Base-by-base conservation (phyloP, 1,140 invertebrate species). In the Diploscapter pachys region DNA sequence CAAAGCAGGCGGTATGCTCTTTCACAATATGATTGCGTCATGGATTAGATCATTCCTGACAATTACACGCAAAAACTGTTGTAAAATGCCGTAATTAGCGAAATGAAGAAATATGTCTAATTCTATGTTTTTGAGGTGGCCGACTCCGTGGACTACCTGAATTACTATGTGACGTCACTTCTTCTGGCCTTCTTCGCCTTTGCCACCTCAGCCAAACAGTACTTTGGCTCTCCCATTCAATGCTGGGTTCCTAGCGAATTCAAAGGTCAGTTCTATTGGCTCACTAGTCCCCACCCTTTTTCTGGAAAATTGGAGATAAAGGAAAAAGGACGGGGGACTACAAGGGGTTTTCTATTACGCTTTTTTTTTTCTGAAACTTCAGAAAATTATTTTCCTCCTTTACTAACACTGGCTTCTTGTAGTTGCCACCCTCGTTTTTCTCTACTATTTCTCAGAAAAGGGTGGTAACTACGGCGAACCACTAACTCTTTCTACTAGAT, bases 171-270 rank as follows among this genome's bases (percentile, higher is more conserved):
- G 54, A 81, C 80, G 53, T 79, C 83, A 0, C 50, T 85, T n/a
- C 59, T 83, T 53, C 77, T 83, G 8, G 81, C 78, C 3, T 82
- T 82, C 67, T 85, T 79, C 61, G 66, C 82, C 5, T 59, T 83
- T 59, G 77, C 77, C 59, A 83, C 85, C 65, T 83, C 81, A 5
- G 81, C 81, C 9, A 83, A 83, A 53, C 82, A 83, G 64, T 83
- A 85, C 69, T 83, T 83, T 67, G 82, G 81, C 48, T 63, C 73
- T n/a, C 83, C 84, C 5, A 83, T 86, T 56, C 85, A 83, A 71
- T 83, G 84, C 70, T 83, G 84, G 82, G 72, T 79, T 51, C 84
- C 84, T 5, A 85, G 75, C 48, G 82, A 83, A 63, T 83, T 83
- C 67, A 83, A 79, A 57, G 80, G 80, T 66, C 49, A 51, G 63